A percentile compares a stretch with the other conserved stretches of the same genome.
phyloP scores from a whole-genome alignment of 2,797 vertebrate genomes.

The Mormyrops attenuatus region DNA sequence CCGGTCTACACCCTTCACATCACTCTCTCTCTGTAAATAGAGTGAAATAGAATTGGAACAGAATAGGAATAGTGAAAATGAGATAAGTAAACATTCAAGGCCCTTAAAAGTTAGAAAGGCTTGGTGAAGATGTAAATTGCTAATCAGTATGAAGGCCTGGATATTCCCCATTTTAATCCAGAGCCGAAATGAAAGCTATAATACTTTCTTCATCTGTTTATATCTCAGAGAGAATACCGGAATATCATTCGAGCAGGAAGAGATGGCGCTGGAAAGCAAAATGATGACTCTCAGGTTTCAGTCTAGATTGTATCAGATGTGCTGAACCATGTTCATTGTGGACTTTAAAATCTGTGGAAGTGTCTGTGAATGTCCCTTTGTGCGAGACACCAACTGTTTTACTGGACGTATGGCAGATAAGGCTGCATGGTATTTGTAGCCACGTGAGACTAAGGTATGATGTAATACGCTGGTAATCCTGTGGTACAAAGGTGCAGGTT shows the following conservation, averaged over 20 bases:
- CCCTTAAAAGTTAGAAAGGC: background rate
- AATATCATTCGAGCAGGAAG: background rate
- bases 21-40: background rate
- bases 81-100: background rate
- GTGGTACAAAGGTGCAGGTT: background rate
- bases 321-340: background rate
- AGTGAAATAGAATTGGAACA: background rate
- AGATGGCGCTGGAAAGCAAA: background rate
- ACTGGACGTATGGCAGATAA: background rate
- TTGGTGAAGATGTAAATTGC: background rate
- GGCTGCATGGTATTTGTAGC: background rate
- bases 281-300: slow-evolving; percentile 12
- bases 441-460: slow-evolving; percentile 1
- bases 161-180: background rate
- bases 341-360: background rate
- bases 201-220: background rate
- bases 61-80: background rate
- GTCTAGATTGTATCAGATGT: background rate
- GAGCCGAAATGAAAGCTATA: background rate
- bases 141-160: background rate
- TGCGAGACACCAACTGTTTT: background rate
- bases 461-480: background rate
- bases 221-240: background rate
- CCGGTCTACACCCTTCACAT: background rate
- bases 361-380: slow-evolving; percentile 6